These are phyloP conservation scores for Aurelia aurita complex sp. Pacific DNA, from an alignment of 30 jellyfish, hydroid and myxozoan genomes.

Conservation along the genomic window DNA sequence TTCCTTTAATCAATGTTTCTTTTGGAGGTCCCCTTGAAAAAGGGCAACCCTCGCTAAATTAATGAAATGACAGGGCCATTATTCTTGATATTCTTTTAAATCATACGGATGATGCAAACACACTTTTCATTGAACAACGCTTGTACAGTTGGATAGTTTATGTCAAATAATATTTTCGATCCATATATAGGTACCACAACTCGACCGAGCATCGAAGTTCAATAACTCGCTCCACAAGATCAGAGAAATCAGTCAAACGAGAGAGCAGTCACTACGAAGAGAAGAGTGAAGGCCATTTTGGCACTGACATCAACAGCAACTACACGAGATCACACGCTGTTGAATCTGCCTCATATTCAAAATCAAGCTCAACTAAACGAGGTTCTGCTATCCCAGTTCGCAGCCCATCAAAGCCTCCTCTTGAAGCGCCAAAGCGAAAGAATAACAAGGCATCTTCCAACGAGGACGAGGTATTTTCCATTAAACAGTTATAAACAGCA, in stretches of 20 bases:
- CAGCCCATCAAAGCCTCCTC: slow-evolving; percentile 13
- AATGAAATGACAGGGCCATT: too few species aligned
- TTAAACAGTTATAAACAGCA: neutral
- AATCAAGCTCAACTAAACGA: slow-evolving; percentile 19
- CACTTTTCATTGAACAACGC: too few species aligned
- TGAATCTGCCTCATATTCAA: slow-evolving; percentile 40
- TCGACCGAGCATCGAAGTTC: slow-evolving; percentile 37
- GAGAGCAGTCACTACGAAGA: slow-evolving; percentile 4
- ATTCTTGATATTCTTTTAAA: too few species aligned
- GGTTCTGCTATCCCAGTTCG: slow-evolving; percentile 38
- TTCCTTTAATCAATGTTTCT: too few species aligned
- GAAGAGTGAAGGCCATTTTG: slow-evolving; percentile 7
- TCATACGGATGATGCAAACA: too few species aligned
- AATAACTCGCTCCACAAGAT: slow-evolving; percentile 22
- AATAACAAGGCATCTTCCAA: neutral
- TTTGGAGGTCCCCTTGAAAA: too few species aligned
- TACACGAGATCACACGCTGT: slow-evolving; percentile 18
- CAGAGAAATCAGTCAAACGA: neutral
- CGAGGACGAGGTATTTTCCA: slow-evolving; percentile 14
- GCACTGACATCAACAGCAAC: slow-evolving; percentile 12
- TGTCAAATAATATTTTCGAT: too few species aligned
- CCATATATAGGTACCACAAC: too few species aligned
- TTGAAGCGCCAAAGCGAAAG: slow-evolving; percentile 11
- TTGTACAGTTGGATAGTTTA: too few species aligned
- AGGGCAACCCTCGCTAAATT: too few species aligned